These are phyloP conservation scores for Sogatella furcifera DNA, from an alignment of 1,140 invertebrate genomes.

Conservation along the genomic window DNA sequence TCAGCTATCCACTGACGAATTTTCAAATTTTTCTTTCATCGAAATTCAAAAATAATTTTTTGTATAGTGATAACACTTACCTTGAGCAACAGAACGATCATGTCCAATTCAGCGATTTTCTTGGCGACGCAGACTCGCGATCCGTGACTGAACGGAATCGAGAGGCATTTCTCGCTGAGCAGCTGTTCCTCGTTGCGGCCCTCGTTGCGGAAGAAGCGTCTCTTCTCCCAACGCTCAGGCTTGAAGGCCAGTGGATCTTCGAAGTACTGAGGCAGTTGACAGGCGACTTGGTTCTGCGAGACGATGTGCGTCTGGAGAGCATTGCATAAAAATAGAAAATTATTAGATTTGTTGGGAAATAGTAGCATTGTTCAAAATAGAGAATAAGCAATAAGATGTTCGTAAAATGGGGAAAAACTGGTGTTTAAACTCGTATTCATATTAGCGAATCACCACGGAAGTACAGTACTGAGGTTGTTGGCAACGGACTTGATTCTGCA, in stretches of 20 bases:
- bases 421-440: too few species aligned
- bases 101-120: constrained; percentile 79
- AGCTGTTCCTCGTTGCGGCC: constrained; percentile 34
- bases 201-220: constrained; percentile 19
- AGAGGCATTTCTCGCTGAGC: constrained; percentile 59
- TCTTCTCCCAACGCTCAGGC: constrained; percentile 66
- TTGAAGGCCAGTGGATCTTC: constrained; percentile 51
- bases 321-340: too few species aligned
- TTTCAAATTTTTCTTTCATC: too few species aligned
- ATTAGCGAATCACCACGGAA: too few species aligned
- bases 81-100: constrained; percentile 62
- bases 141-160: constrained; percentile 83
- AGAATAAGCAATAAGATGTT: too few species aligned
- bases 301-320: constrained; percentile 74
- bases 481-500: too few species aligned
- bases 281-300: constrained; percentile 75
- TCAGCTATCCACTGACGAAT: too few species aligned
- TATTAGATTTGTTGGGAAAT: too few species aligned
- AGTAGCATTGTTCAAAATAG: too few species aligned
- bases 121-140: constrained; percentile 77
- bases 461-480: too few species aligned
- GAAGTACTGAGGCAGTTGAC: constrained; percentile 56
- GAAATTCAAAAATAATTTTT: too few species aligned
- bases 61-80: constrained; percentile 38
- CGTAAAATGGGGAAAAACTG: too few species aligned